Evolutionary conservation across 2,888 invertebrate genomes (phyloP), one percentile per base, ranked within the genome.

Genomic region (Diaperis boleti): DNA sequence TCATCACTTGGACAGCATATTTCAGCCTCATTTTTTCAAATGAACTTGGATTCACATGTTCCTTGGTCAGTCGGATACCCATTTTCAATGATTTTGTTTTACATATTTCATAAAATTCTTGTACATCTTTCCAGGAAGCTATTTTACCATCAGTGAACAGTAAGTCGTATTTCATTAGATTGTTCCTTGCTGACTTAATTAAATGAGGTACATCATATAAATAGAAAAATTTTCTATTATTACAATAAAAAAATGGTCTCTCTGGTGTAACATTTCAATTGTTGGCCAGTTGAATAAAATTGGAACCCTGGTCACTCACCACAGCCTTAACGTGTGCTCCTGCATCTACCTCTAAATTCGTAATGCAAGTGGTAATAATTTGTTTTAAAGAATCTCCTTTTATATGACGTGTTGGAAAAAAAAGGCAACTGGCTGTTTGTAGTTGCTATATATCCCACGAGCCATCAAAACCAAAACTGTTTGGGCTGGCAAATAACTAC

Each of bases 341-440:
- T n/a, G n/a, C n/a, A n/a, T 22, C 7, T 22, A 22, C 4, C 7
- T 7, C 22, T 22, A 22, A 6, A 6, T 4, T 7, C 22, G 22
- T 22, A 22, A 22, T 22, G 4, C 7, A 6, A n/a, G n/a, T n/a
- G n/a, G 4, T 22, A 22, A 22, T 22, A 7, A 22, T 6, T 22
- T 7, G 7, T 6, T 6, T 6, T 6, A 7, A 6, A 22, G 7
- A 6, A 4, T 35, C n/a, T 35, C 22, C 5, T 22, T 22, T 6
- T 7, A 39, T 3, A 15, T 11, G 3, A 15, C 14, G 39, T n/a
- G 11, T 14, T 14, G 14, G n/a, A 69, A 44, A 18, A 44, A 3
- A 44, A 20, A 44, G 11, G 20, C 44, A 18, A 44, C 18, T 20
- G 44, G 44, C 20, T 44, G 44, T 44, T 20, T 17, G 20, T 22